phyloP scores from a whole-genome alignment of 2,113 vertebrate species.

The Lathamus discolor region DNA sequence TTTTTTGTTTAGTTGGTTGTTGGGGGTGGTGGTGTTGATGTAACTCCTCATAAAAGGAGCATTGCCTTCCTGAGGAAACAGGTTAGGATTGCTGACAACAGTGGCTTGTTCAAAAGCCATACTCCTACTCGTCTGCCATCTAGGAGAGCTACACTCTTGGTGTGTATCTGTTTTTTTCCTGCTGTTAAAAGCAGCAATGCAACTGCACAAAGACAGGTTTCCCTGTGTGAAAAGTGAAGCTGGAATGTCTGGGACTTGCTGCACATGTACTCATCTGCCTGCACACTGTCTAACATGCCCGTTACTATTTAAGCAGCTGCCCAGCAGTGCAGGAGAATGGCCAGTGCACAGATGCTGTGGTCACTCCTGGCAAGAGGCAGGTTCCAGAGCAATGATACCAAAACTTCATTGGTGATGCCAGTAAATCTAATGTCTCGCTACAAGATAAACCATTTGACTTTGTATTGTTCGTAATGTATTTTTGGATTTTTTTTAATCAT shows the following conservation, averaged over 20 bases:
- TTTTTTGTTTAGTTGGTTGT: not conserved
- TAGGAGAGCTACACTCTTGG: not conserved
- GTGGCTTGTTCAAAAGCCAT: not conserved
- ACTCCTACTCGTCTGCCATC: accelerated
- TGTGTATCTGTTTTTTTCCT: not conserved
- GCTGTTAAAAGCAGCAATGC: not conserved
- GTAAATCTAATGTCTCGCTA: not conserved
- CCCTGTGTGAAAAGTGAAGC: not conserved
- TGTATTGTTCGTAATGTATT: not conserved
- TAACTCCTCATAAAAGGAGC: not conserved
- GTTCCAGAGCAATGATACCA: not conserved
- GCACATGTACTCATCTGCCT: not conserved
- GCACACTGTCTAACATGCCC: accelerated
- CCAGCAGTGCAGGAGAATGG: too few species aligned
- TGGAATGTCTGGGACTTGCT: not conserved
- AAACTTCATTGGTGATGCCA: not conserved
- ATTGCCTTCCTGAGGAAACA: not conserved
- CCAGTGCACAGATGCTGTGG: accelerated
- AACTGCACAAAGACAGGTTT: not conserved
- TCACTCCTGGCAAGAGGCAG: too few species aligned
- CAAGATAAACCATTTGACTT: not conserved
- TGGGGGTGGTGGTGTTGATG: too few species aligned
- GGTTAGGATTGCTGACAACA: not conserved
- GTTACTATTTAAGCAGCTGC: accelerated
- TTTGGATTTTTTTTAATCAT: not conserved